Evolutionary conservation across 2,113 vertebrate species (phyloP), one percentile per base, ranked within the genome.

Genomic region (Oreochromis niloticus): DNA sequence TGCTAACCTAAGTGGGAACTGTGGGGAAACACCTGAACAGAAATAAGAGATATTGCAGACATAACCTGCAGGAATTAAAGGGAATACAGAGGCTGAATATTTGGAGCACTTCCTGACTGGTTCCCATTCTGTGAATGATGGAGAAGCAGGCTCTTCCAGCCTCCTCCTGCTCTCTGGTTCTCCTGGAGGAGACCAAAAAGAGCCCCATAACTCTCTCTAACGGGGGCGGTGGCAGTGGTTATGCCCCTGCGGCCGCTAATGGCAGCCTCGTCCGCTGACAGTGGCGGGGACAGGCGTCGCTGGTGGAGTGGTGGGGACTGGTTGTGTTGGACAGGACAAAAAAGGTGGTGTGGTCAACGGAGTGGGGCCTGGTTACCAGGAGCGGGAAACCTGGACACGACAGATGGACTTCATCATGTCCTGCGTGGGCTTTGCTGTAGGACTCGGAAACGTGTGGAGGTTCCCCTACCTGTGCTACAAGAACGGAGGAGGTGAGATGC

Each of bases 341-440:
- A 92, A 90, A 27, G 82, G 11, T 4, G 83, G 39, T 0, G 84
- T 83, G 54, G 87, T 50, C 14, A 30, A 43, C 1, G 87, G 54
- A 22, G 55, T 24, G 71, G 63, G 61, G 30, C 91, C 90, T 2
- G 92, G 63, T 1, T 93, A 95, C 83, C 96, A 87, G 6, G 96
- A 96, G 89, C 93, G 98, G 16, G 97, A 99, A 93, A 99, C 98
- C 0, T 98, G 98, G 98, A 98, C 97, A 9, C 96, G 98, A 85
- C 98, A 98, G 95, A 98, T 98, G 98, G 98, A 99, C 96, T 98
- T 98, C 95, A 98, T 98, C 96, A 98, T 98, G 97, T 98, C 97
- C 73, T 98, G 97, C 71, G 97, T 98, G 83, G 97, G 97, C 79
- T 98, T 98, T 83, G 97, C 97, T 1, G 97, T 98, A 54, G 97